Evolutionary conservation across 2,113 vertebrate species (phyloP), one percentile per base, ranked within the genome.

Genomic region (Craseonycteris thonglongyai): DNA sequence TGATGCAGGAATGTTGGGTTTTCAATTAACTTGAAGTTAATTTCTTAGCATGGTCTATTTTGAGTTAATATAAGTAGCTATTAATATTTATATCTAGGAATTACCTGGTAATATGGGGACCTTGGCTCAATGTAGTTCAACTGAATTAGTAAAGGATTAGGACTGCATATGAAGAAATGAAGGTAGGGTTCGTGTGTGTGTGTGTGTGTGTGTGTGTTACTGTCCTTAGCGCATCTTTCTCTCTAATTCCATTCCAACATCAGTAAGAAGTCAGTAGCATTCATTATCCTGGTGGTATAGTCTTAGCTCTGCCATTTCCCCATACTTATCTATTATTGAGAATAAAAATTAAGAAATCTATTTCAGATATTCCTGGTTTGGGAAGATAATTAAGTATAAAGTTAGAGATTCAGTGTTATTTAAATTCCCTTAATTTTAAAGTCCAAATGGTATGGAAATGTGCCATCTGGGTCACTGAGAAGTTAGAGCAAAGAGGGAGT

Each of bases 361-460:
- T 79, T 80, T 92, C 10, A 79, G 7, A 28, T 75, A 74, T 42
- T 94, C 35, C 79, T 74, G 58, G 28, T 96, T 82, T n/a, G 49
- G 59, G 74, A 80, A 30, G 58, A 58, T 40, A 40, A 35, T 69
- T 65, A 72, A 35, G 65, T 72, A 11, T 83, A 58, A 78, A n/a
- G 33, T 59, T 76, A 71, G 61, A 65, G 61, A 58, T 66, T 68
- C n/a, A 84, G 0, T 61, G 3, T 19, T 59, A 47, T 42, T 40
- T 85, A 82, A 58, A 85, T 85, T 51, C 24, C 38, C 8, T 56
- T 47, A 47, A 61, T 81, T 94, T n/a, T 35, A 54, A 72, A 74
- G 63, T 80, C 26, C 8, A 63, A 19, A 49, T 63, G 47, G 38
- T 58, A 28, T 28, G 33, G 69, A 83, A 56, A 56, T 96, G 16